Base-by-base conservation (phyloP, 1,140 invertebrate genomes). In the Drosophila sucinea region DNA sequence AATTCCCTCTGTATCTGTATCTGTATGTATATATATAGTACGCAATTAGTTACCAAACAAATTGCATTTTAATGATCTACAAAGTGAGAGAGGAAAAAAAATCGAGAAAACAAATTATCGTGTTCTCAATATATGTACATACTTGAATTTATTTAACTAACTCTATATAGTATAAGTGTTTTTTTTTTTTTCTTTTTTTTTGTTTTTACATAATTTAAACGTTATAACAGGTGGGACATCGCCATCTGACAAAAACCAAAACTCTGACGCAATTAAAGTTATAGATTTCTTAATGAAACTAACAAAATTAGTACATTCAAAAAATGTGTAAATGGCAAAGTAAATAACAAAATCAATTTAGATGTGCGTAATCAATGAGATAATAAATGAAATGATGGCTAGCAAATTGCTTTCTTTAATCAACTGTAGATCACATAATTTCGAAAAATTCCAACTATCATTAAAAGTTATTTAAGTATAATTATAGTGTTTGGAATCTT, bases 11-110 rank as follows among this genome's bases (percentile, higher is more conserved):
- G 35, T 7, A 6, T 47, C 2, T 10, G 30, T 65, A 65, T 60
- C 29, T 44, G 38, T 61, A 61, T 55, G 17, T 23, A 8, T 38
- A 56, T 7, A 41, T 54, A 30, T 23, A 57, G 55, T 61, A 5
- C 33, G 41, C 44, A 58, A 67, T 58, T 51, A 41, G 57, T 70
- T 56, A 40, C 41, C 54, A 69, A 65, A 69, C 38, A 54, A 41
- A 69, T 77, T 78, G 11, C 17, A 67, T 69, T 73, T 51, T 65
- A 65, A 73, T 76, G 25, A 44, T 60, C 56, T 35, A 29, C 17
- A 10, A 23, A 35, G 17, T 40, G 8, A 55, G 40, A 60, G 29
- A 47, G 25, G 10, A 10, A 32, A 23, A 25, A 8, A 58, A 40
- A 61, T 23, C 5, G 56, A 54, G 32, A 58, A 54, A 61, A 35